phyloP scores from a whole-genome alignment of 2,113 vertebrate species.

The Galbula dea region DNA sequence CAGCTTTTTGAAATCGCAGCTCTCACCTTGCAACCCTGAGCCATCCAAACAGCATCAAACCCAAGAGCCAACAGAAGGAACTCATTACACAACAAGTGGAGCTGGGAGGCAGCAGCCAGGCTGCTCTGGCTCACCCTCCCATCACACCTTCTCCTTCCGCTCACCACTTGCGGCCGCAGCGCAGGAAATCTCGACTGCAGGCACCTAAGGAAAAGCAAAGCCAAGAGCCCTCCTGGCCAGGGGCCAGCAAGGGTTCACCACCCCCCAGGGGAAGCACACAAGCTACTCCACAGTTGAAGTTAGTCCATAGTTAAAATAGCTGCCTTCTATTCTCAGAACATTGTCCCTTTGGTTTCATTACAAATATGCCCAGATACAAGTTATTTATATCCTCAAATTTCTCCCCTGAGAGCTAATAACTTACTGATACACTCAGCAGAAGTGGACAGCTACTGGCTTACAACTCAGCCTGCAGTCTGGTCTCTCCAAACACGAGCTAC shows the following conservation, averaged over 20 bases:
- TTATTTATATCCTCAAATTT: conserved; percentile 24
- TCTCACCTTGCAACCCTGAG: background rate
- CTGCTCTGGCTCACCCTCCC: background rate
- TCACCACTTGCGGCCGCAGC: background rate
- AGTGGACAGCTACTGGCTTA: background rate
- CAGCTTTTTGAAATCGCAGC: fast-evolving
- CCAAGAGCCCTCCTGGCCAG: background rate
- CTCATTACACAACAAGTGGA: background rate
- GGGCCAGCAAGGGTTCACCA: background rate
- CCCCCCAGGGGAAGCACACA: background rate
- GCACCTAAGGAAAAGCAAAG: background rate
- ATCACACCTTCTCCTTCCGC: background rate
- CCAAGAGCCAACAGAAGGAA: background rate
- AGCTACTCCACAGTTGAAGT: background rate
- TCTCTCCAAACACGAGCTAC: background rate
- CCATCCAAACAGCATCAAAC: background rate
- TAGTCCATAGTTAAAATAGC: background rate
- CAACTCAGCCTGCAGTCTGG: background rate
- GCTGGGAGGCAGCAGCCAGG: background rate
- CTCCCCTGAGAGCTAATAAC: conserved; percentile 34
- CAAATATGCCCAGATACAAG: background rate
- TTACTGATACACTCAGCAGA: background rate
- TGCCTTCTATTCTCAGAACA: conserved; percentile 4
- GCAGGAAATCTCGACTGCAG: background rate
- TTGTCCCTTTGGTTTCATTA: background rate